Percentiles rank a stretch among this genome's conserved stretches.
These are phyloP conservation scores for Gryllus longicercus DNA, from an alignment of 2,888 invertebrate genomes.

Conservation along the genomic window DNA sequence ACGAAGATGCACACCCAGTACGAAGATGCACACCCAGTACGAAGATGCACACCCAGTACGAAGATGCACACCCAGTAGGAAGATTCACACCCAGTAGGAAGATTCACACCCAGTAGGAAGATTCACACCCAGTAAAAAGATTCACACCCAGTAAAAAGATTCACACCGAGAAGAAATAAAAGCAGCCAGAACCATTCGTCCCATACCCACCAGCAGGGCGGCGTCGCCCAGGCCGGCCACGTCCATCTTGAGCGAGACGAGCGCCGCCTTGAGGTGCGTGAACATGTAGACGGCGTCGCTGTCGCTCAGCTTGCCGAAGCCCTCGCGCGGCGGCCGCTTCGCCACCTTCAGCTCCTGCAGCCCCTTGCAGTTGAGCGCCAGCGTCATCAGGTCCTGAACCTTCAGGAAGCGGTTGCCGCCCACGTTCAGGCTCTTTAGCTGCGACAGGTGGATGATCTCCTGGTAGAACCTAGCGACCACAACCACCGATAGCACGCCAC, in stretches of 20 bases:
- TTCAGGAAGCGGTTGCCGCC: conserved; percentile 8
- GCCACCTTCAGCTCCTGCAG: not conserved
- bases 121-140: too few species aligned
- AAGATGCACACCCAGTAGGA: too few species aligned
- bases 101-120: too few species aligned
- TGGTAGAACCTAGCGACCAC: not conserved
- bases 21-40: too few species aligned
- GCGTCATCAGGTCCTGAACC: not conserved
- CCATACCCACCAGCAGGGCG: not conserved
- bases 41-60: too few species aligned
- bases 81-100: too few species aligned
- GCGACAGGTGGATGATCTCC: not conserved
- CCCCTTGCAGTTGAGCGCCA: conserved; percentile 18
- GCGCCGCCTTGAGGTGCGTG: not conserved
- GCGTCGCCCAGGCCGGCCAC: not conserved
- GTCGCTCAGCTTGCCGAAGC: not conserved
- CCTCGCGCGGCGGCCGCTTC: not conserved
- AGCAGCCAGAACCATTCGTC: too few species aligned
- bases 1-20: too few species aligned
- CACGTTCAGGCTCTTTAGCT: not conserved
- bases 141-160: too few species aligned
- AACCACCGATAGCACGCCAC: too few species aligned
- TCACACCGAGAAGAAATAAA: too few species aligned
- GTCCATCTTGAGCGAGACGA: not conserved
- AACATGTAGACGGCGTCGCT: not conserved